Conservation (phyloP, 2,888 invertebrate genomes). For the Aromia moschata region DNA sequence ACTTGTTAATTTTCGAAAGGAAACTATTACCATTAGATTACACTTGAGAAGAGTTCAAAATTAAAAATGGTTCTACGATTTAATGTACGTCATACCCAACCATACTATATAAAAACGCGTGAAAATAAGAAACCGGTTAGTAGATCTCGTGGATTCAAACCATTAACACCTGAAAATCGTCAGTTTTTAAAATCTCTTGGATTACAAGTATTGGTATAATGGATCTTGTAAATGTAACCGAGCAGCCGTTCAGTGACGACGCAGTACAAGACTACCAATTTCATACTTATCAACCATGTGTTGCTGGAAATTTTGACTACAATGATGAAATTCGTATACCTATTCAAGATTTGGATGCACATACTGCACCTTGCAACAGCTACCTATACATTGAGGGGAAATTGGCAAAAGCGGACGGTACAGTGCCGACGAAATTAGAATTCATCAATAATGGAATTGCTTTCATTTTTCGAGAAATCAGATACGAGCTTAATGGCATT, state of each 20-base stretch:
- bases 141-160: conserved; percentile 6
- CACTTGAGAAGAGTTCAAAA: conserved; percentile 13
- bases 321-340: conserved; percentile 55
- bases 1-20: conserved; percentile 11
- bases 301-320: conserved; percentile 43
- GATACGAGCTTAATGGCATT: conserved; percentile 40
- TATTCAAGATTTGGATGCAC: conserved; percentile 49
- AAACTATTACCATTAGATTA: conserved; percentile 20
- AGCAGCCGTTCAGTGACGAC: conserved; percentile 38
- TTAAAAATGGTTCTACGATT: neutral
- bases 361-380: conserved; percentile 49
- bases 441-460: conserved; percentile 35
- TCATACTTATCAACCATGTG: conserved; percentile 49
- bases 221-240: conserved; percentile 38
- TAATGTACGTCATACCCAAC: neutral
- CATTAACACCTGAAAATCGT: conserved; percentile 24
- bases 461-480: conserved; percentile 33
- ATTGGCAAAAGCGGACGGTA: conserved; percentile 23
- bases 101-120: neutral
- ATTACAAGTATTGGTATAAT: conserved; percentile 26
- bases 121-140: neutral
- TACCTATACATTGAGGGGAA: conserved; percentile 38
- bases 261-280: conserved; percentile 43
- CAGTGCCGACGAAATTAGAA: conserved; percentile 18
- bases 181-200: conserved; percentile 19